phyloP scores from a whole-genome alignment of 2,113 vertebrate genomes.

The Passer montanus region DNA sequence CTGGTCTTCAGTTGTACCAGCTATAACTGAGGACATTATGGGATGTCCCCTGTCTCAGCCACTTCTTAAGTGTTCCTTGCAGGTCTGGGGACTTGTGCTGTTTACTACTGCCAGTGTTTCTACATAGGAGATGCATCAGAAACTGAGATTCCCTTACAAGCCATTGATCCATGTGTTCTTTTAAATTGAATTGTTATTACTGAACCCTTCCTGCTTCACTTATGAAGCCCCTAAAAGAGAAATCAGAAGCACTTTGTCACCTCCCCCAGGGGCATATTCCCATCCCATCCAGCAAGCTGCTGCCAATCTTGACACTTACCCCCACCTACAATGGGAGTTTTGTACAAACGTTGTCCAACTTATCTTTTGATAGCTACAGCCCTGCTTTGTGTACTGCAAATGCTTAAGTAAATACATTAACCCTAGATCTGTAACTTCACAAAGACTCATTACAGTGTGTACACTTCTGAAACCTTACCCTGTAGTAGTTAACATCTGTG shows the following conservation, averaged over 20 bases:
- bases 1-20: neutral
- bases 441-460: neutral
- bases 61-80: neutral
- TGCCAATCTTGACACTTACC: fast-evolving
- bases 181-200: neutral
- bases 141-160: neutral
- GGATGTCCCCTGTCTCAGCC: neutral
- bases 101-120: neutral
- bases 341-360: neutral
- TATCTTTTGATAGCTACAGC: neutral
- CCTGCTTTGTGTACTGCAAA: neutral
- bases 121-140: fast-evolving
- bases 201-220: neutral
- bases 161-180: neutral
- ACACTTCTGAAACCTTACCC: slow-evolving; percentile 5
- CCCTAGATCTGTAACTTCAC: slow-evolving; percentile 7
- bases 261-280: neutral
- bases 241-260: neutral
- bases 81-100: neutral
- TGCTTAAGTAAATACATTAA: slow-evolving; percentile 2
- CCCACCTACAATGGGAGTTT: neutral
- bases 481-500: neutral
- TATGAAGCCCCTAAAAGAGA: neutral
- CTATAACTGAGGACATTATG: neutral
- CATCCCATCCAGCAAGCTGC: neutral